phyloP scores from a whole-genome alignment of 2,888 invertebrate species.

The Euspilapteryx auroguttella region DNA sequence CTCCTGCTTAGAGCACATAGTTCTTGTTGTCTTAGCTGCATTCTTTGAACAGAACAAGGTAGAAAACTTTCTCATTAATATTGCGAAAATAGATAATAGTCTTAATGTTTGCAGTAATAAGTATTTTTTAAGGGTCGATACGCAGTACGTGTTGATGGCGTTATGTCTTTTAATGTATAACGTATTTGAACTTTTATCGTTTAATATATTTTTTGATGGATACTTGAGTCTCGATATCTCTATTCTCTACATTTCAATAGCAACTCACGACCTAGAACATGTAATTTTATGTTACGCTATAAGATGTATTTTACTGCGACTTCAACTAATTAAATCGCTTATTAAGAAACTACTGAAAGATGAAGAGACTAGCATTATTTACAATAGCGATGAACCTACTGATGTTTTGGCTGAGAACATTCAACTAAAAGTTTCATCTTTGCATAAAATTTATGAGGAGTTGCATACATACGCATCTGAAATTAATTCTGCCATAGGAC shows the following conservation, averaged over 20 bases:
- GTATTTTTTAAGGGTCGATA: too few relatives aligned
- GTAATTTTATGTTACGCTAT: slow-evolving; percentile 21
- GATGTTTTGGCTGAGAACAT: slow-evolving; percentile 21
- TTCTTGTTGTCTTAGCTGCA: slow-evolving; percentile 15
- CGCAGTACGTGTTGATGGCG: too few relatives aligned
- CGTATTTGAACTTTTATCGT: too few relatives aligned
- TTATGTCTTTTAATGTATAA: too few relatives aligned
- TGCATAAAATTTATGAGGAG: slow-evolving; percentile 28
- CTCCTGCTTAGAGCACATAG: slow-evolving; percentile 15
- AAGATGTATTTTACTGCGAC: slow-evolving; percentile 17
- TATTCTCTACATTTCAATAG: slow-evolving; percentile 13
- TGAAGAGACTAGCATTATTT: too few relatives aligned
- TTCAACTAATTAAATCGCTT: slow-evolving; percentile 26
- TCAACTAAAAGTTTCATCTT: slow-evolving; percentile 19
- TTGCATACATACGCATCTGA: slow-evolving; percentile 27
- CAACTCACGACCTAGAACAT: slow-evolving; percentile 25
- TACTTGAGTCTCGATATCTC: slow-evolving; percentile 7
- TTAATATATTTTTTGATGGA: too few relatives aligned
- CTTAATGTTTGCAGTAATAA: slow-evolving; percentile 22
- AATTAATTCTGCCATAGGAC: slow-evolving; percentile 28
- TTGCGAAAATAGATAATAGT: slow-evolving; percentile 21
- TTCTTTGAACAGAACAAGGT: slow-evolving; percentile 15
- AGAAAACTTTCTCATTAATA: slow-evolving; percentile 15
- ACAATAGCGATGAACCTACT: too few relatives aligned
- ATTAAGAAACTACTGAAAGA: too few relatives aligned